phyloP scores from a whole-genome alignment of 2,888 invertebrate genomes.

The Heliconius erato region DNA sequence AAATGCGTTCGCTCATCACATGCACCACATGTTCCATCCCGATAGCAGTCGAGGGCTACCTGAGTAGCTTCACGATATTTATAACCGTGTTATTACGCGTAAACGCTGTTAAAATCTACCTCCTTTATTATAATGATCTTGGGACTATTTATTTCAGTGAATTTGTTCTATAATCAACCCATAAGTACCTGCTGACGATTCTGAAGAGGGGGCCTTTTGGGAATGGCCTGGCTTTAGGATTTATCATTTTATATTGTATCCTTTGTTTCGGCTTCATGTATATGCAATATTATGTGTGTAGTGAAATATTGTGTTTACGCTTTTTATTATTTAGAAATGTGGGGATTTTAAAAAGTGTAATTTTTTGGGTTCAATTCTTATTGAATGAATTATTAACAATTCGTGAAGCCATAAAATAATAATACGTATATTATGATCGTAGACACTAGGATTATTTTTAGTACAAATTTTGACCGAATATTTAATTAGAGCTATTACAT shows the following conservation, averaged over 20 bases:
- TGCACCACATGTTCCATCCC: slow-evolving; percentile 51
- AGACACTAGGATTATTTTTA: no score
- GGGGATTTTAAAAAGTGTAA: neutral
- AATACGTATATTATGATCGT: no score
- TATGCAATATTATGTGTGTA: neutral
- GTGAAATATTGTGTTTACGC: neutral
- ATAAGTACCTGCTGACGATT: slow-evolving; percentile 15
- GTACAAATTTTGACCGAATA: no score
- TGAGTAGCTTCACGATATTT: slow-evolving; percentile 75
- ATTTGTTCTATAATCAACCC: slow-evolving; percentile 34
- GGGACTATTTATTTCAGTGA: slow-evolving; percentile 53
- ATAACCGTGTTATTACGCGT: slow-evolving; percentile 79
- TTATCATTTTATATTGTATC: neutral
- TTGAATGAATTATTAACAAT: no score
- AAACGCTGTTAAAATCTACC: slow-evolving; percentile 78
- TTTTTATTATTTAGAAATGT: neutral
- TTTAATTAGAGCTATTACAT: no score
- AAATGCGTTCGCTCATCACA: slow-evolving; percentile 46
- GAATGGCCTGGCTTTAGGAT: neutral
- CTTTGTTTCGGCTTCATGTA: neutral
- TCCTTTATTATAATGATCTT: slow-evolving; percentile 76
- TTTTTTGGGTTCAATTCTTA: no score
- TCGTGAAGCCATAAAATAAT: neutral
- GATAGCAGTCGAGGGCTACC: slow-evolving; percentile 61
- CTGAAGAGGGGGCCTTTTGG: neutral